These are phyloP conservation scores for Acrocephalus kingi DNA, from an alignment of 2,113 vertebrate genomes.

Conservation along the genomic window DNA sequence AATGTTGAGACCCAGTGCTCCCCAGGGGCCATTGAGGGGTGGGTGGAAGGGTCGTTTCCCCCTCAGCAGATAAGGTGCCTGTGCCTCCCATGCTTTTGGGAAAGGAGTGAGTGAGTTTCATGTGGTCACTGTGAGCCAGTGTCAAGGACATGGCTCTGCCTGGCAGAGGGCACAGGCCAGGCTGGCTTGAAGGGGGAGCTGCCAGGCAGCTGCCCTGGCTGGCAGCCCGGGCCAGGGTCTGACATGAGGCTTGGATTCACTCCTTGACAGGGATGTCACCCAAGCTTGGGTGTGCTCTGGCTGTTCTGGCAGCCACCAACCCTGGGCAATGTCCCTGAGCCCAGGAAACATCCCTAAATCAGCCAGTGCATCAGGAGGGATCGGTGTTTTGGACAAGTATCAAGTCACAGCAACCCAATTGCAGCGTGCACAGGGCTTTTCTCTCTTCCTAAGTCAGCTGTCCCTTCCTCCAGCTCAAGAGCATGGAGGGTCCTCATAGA, in stretches of 20 bases:
- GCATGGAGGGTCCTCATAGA: neutral
- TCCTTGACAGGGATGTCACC: neutral
- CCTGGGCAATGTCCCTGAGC: neutral
- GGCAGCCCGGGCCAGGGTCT: neutral
- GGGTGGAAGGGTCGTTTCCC: neutral
- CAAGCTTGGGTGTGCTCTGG: neutral
- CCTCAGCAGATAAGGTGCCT: neutral
- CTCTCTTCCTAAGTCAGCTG: neutral
- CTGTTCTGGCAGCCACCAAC: neutral
- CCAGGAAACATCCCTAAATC: neutral
- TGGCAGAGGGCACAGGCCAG: neutral
- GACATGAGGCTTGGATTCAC: neutral
- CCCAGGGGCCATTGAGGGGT: accelerated
- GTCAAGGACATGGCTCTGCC: neutral
- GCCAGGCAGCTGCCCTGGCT: neutral
- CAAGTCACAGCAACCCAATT: neutral
- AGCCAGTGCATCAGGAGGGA: accelerated
- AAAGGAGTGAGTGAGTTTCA: neutral
- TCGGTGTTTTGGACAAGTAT: neutral
- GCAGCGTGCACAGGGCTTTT: neutral
- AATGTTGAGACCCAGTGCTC: neutral
- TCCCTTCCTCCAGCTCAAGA: neutral
- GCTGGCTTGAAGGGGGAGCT: neutral
- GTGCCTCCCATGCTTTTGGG: accelerated
- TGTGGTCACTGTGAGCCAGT: accelerated